Conservation (phyloP, 2,113 vertebrate species). For the Candoia aspera region DNA sequence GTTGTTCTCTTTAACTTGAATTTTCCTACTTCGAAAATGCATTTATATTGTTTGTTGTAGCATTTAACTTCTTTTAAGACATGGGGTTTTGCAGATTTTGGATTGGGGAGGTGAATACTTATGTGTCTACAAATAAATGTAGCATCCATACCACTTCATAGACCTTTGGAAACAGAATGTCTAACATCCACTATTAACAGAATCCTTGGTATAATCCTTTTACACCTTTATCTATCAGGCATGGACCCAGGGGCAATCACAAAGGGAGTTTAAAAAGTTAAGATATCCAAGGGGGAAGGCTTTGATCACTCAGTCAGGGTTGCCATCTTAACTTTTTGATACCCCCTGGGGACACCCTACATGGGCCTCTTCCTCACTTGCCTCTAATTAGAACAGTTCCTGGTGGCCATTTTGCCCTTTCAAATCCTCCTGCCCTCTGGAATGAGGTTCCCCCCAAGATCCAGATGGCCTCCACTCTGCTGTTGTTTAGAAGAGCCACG, state of each 20-base stretch:
- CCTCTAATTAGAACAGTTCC: background rate
- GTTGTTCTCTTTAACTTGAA: background rate
- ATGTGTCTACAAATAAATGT: background rate
- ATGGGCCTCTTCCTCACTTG: background rate
- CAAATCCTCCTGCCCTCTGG: background rate
- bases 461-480: background rate
- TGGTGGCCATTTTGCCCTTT: background rate
- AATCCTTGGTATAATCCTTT: background rate
- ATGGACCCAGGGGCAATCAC: background rate
- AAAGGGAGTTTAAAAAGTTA: background rate
- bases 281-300: background rate
- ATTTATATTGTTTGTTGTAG: background rate
- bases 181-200: background rate
- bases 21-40: background rate
- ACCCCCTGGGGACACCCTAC: background rate
- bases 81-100: background rate
- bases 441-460: background rate
- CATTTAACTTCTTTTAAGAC: background rate
- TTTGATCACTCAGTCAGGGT: background rate
- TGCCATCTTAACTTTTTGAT: background rate
- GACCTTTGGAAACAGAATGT: background rate
- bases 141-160: background rate
- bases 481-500: background rate
- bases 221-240: background rate
- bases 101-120: background rate